Base-by-base conservation (phyloP, 2,113 vertebrate species). In the Dicentrarchus labrax region DNA sequence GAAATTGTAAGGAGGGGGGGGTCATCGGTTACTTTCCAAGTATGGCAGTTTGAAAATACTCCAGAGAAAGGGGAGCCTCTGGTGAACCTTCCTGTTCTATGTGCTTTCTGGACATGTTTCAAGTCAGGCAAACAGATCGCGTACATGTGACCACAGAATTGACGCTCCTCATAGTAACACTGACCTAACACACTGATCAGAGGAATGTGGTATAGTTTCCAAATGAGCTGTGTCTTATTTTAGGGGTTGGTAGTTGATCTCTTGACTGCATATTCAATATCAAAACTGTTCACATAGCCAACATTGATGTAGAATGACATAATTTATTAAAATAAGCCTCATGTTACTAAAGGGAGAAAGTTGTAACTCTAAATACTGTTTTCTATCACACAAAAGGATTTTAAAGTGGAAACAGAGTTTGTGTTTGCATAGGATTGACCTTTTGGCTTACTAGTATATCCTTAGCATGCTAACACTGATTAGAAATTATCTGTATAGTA, bases 391-490 rank as follows among this genome's bases (percentile, higher is more conserved):
- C 22, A 64, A 1, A 5, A 41, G 22, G 43, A 57, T 54, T 24
- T 36, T 30, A 39, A 72, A 81, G 13, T 43, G 30, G 19, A 74
- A 73, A 73, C 51, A 60, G 48, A 78, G 47, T 24, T 15, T 53
- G 43, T 56, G 50, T 72, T 68, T 69, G 43, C 22, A 76, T 86
- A 81, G 66, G 64, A 77, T 8, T 62, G 79, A 83, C 74, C 56
- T 69, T 77, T 86, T 57, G 67, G 76, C 76, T 56, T 19, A 24
- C 45, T 83, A 43, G 43, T 72, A 88, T 86, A 86, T 86, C 70
- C 84, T 92, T 88, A 86, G 56, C 74, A 79, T 80, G 57, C 74
- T 71, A 64, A 82, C 73, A 47, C 48, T 90, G 90, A 93, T 94
- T 89, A 87, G 74, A 89, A 77, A 82, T 70, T 39, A 91, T 91